Percentiles rank a stretch among this genome's conserved stretches.
Evolutionary conservation across 2,113 vertebrate genomes (phyloP).

Genomic region (Beaufortia kweichowensis): DNA sequence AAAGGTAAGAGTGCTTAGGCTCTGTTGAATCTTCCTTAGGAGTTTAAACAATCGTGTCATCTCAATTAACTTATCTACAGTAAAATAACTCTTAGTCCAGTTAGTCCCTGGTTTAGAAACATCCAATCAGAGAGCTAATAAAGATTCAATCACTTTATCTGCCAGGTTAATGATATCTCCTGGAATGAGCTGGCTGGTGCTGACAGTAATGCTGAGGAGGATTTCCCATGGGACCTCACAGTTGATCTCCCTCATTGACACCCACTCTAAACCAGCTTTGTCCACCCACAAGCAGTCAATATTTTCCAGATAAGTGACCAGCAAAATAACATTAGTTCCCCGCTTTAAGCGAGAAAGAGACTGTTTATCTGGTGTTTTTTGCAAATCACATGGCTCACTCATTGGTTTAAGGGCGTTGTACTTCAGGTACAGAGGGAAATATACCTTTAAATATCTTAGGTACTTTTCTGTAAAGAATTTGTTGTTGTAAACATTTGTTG

Average conservation of each 20-base stretch:
- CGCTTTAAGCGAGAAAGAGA: no score
- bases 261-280: not conserved
- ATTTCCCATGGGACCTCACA: conserved; percentile 50
- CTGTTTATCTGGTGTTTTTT: no score
- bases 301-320: conserved; percentile 22
- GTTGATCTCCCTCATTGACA: conserved; percentile 34
- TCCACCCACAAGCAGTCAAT: not conserved
- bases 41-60: not conserved
- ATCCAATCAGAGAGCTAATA: not conserved
- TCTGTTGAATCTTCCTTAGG: no score
- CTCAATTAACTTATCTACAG: not conserved
- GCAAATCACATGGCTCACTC: no score
- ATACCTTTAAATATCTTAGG: no score
- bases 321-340: not conserved
- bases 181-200: conserved; percentile 45
- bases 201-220: conserved; percentile 44
- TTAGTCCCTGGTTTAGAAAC: conserved; percentile 7
- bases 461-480: no score
- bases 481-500: no score
- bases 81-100: no score
- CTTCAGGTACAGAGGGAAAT: no score
- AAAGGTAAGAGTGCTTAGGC: conserved; percentile 60
- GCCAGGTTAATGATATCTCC: conserved; percentile 56
- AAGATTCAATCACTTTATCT: not conserved
- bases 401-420: no score